Conservation (phyloP, 2,113 vertebrate genomes). For the Gavialis gangeticus region DNA sequence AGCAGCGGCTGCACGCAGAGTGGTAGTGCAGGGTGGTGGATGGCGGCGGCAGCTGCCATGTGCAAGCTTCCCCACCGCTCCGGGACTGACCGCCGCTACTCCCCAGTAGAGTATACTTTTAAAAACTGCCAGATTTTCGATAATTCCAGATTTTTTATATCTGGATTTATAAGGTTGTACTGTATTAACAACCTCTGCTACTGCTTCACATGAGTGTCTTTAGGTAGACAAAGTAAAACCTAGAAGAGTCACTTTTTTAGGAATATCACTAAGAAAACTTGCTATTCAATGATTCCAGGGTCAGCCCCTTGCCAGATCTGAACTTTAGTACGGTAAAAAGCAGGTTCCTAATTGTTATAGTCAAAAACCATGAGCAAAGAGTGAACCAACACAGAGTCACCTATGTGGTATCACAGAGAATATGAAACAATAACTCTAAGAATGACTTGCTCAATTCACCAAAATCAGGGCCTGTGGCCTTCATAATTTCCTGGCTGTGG, state of each 20-base stretch:
- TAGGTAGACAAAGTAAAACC: neutral
- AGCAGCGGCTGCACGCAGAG: too few relatives aligned
- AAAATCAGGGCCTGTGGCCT: accelerated
- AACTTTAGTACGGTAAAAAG: neutral
- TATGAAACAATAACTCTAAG: neutral
- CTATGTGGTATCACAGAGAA: too few relatives aligned
- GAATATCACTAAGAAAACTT: neutral
- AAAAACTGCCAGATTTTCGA: too few relatives aligned
- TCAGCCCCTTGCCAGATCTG: neutral
- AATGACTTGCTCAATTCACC: neutral
- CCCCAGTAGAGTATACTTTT: too few relatives aligned
- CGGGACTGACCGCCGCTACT: too few relatives aligned
- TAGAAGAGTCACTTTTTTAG: neutral
- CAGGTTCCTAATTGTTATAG: neutral
- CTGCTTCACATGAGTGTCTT: neutral
- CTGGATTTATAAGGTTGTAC: too few relatives aligned
- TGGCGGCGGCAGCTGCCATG: too few relatives aligned
- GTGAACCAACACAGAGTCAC: neutral
- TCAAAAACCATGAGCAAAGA: neutral
- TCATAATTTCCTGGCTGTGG: neutral
- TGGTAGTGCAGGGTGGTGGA: too few relatives aligned
- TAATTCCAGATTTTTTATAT: too few relatives aligned
- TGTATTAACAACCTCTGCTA: neutral
- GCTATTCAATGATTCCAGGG: neutral
- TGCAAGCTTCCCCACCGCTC: too few relatives aligned